Evolutionary conservation across 2,797 vertebrate genomes (phyloP).

Genomic region (Emys orbicularis): DNA sequence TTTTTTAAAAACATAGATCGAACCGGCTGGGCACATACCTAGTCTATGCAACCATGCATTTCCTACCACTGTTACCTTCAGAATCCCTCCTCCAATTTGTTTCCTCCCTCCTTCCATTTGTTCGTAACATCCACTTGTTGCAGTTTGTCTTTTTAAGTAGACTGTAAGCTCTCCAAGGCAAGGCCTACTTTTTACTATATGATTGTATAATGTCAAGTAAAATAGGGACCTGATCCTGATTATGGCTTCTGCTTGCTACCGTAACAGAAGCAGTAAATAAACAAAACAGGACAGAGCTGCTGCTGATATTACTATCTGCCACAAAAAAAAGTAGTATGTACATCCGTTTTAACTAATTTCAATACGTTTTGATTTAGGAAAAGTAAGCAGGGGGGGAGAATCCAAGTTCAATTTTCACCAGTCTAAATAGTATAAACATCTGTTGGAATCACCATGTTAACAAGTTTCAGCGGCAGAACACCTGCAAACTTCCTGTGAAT

Average conservation of each 20-base stretch:
- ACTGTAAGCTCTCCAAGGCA: neutral
- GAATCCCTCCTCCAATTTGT: neutral
- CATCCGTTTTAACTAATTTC: neutral
- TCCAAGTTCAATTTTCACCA: neutral
- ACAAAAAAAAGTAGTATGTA: neutral
- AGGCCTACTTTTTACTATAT: neutral
- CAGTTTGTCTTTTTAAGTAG: constrained; percentile 29
- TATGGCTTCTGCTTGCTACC: neutral
- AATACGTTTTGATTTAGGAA: neutral
- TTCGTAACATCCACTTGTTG: neutral
- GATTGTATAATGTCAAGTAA: neutral
- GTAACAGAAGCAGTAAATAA: neutral
- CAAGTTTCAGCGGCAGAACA: neutral
- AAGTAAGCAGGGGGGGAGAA: neutral
- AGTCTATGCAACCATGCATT: neutral
- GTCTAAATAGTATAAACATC: neutral
- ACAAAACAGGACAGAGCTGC: neutral
- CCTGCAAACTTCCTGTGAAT: neutral
- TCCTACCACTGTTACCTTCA: neutral
- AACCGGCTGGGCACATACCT: neutral
- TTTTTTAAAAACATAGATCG: neutral
- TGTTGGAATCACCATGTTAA: neutral
- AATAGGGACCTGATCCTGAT: neutral
- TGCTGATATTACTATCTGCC: neutral
- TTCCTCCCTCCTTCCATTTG: neutral